Percentiles rank a stretch among this genome's conserved stretches.
Evolutionary conservation across 1,140 invertebrate species (phyloP).

Genomic region (Sarcophaga peregrina): DNA sequence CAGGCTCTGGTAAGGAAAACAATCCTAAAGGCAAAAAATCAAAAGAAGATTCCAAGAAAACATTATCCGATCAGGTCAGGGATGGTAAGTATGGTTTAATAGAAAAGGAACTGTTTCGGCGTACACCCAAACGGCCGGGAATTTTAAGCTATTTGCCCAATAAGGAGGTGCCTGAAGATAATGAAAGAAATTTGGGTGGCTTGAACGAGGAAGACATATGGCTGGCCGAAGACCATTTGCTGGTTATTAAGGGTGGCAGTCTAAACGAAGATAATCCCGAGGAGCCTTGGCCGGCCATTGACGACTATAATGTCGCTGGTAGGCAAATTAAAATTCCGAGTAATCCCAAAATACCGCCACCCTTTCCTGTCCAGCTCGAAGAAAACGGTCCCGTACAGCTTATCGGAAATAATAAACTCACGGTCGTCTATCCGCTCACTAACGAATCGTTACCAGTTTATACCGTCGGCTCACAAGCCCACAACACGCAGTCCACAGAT

Average conservation of each 20-base stretch:
- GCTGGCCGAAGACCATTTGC: constrained; percentile 87
- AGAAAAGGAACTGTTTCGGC: constrained; percentile 82
- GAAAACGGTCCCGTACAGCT: constrained; percentile 76
- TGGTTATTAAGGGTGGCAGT: constrained; percentile 83
- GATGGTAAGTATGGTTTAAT: constrained; percentile 91
- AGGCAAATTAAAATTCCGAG: constrained; percentile 82
- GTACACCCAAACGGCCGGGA: constrained; percentile 77
- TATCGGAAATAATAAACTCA: constrained; percentile 67
- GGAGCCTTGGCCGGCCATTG: constrained; percentile 83
- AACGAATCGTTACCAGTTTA: constrained; percentile 60
- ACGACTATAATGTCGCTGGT: constrained; percentile 81
- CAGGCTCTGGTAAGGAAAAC: constrained; percentile 72
- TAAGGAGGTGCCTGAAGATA: constrained; percentile 82
- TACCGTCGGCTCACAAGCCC: constrained; percentile 50
- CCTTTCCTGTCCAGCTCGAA: constrained; percentile 86
- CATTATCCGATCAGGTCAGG: constrained; percentile 84
- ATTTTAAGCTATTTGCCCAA: constrained; percentile 83
- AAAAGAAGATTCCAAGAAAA: constrained; percentile 81
- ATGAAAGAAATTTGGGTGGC: constrained; percentile 81
- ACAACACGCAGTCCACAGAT: constrained; percentile 48
- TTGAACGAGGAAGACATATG: constrained; percentile 86
- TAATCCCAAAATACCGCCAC: constrained; percentile 83
- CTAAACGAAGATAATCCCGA: constrained; percentile 60
- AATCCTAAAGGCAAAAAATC: constrained; percentile 68
- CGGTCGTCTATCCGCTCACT: constrained; percentile 62